Conservation (phyloP, 2,113 vertebrate species). For the Rhodinocichla rosea region DNA sequence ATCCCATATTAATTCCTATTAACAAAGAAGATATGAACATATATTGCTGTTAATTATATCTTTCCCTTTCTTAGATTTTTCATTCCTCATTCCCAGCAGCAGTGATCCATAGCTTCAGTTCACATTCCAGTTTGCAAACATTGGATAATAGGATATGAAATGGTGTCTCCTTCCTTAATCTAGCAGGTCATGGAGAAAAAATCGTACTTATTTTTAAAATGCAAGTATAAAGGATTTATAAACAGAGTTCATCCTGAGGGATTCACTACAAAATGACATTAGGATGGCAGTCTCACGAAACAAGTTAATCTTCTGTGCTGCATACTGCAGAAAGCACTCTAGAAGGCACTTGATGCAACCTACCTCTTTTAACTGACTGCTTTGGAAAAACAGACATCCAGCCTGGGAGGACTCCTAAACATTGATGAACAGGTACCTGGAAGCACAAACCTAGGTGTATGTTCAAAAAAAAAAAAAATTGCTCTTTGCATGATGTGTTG, state of each 20-base stretch:
- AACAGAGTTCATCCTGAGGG: not conserved
- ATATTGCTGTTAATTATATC: not conserved
- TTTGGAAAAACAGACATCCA: not conserved
- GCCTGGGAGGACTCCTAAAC: not conserved
- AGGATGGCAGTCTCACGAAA: not conserved
- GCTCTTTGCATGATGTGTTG: not conserved
- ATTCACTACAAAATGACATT: not conserved
- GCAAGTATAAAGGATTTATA: not conserved
- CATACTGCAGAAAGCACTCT: not conserved
- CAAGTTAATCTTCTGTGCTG: not conserved
- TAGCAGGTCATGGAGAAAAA: not conserved
- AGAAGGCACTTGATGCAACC: not conserved
- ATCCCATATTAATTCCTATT: not conserved
- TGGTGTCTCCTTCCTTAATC: not conserved
- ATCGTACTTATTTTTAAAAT: not conserved
- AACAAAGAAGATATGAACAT: not conserved
- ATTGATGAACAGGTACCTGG: not conserved
- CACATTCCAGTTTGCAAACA: not conserved
- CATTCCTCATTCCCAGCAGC: not conserved
- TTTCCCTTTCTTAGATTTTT: not conserved
- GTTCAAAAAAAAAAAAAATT: not conserved
- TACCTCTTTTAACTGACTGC: not conserved
- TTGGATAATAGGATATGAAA: not conserved
- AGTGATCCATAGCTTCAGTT: not conserved
- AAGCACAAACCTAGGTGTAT: not conserved